A percentile compares a stretch with the other conserved stretches of the same genome.
Conservation (phyloP, 2,888 invertebrate species). For the Dasypogon diadema region DNA sequence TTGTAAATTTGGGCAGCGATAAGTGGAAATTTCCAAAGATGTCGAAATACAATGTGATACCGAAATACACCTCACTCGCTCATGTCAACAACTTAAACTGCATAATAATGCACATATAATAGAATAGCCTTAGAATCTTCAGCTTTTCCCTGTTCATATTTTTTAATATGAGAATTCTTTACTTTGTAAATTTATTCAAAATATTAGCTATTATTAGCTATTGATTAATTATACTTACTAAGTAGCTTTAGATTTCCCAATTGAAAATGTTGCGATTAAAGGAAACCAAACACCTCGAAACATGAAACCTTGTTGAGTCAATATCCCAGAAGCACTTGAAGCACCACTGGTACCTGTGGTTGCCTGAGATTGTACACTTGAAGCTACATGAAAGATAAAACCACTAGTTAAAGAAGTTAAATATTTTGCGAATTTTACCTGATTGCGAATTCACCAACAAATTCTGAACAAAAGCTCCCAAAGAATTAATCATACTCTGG, state of each 20-base stretch:
- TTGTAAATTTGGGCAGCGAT: too few species aligned
- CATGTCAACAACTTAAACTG: too few species aligned
- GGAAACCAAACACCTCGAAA: conserved; percentile 94
- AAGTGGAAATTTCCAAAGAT: too few species aligned
- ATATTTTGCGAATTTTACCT: conserved; percentile 62
- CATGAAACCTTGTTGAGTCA: conserved; percentile 91
- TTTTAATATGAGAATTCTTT: too few species aligned
- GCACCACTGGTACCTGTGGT: conserved; percentile 23
- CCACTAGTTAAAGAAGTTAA: background rate
- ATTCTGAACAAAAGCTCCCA: conserved; percentile 95
- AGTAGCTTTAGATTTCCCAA: conserved; percentile 88
- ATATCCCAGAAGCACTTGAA: conserved; percentile 73
- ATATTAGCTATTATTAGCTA: too few species aligned
- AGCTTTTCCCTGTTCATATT: too few species aligned
- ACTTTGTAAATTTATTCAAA: too few species aligned
- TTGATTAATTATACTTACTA: conserved; percentile 78
- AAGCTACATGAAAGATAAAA: background rate
- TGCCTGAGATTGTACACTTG: conserved; percentile 51
- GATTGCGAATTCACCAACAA: conserved; percentile 82
- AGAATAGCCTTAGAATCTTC: too few species aligned
- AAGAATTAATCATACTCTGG: conserved; percentile 93
- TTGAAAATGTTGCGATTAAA: conserved; percentile 84
- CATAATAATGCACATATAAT: too few species aligned
- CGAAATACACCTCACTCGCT: too few species aligned
- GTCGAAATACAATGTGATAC: too few species aligned